Evolutionary conservation across 2,113 vertebrate species (phyloP), one percentile per base, ranked within the genome.

Genomic region (Platysteira castanea): DNA sequence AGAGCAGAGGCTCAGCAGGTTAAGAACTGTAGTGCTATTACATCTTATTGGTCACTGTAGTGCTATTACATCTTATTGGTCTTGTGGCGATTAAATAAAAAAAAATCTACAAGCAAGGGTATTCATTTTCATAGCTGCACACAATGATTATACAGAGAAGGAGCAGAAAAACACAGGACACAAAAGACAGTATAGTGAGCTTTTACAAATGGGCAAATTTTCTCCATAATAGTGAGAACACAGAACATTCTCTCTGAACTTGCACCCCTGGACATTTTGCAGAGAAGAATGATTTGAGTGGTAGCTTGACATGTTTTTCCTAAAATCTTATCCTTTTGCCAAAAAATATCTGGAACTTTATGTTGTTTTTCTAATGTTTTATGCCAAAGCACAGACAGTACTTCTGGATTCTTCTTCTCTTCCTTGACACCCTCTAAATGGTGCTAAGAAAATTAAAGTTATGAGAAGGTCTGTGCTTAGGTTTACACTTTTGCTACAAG

Each of bases 321-420:
- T 56, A 78, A 44, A 90, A 75, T 71, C 24, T 28, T 77, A 67
- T 44, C 69, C 73, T 44, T 95, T 89, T 79, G 74, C 49, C 37
- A 91, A 94, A 92, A 93, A 79, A 63, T 53, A 65, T 53, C 54
- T 80, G 87, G 37, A 96, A 88, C 31, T 94, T 85, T 39, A 74
- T 73, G 42, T 41, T 85, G 39, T 50, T 95, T 96, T 92, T 63
- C 21, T 57, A 95, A 86, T 3, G 6, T 37, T 93, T 95, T 65
- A 92, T 61, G 71, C 63, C 46, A 86, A 94, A 94, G 53, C 35
- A 80, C 73, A 89, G 64, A 86, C 35, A 87, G 52, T 71, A 74
- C 52, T 93, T 77, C 50, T 57, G 69, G 46, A 89, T 75, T 79
- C 42, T 89, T 89, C 37, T 89, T 57, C 54, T 87, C 73, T 75